Evolutionary conservation across 2,113 vertebrate genomes (phyloP), one percentile per base, ranked within the genome.

Genomic region (Artemisiospiza belli): DNA sequence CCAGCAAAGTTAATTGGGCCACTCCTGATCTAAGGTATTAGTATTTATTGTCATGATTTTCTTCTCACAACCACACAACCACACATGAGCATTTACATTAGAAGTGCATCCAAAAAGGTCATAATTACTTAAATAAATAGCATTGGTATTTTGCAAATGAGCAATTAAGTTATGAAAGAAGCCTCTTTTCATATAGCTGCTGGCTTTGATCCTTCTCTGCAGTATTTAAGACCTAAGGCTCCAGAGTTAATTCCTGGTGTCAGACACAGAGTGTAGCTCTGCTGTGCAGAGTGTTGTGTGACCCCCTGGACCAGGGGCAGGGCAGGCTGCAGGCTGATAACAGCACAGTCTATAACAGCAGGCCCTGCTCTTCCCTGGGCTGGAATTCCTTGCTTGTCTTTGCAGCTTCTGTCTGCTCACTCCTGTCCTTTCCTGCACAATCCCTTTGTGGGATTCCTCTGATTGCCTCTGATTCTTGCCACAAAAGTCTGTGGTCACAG

Each of bases 381-480:
- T 62, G 39, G 25, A 62, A 28, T n/a, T 80, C 31, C 33, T 39
- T 30, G 6, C 24, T 51, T 57, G 47, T 44, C 64, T 80, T 66
- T 11, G 5, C 59, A 82, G 51, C 37, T 31, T 70, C 31, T 46
- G 37, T 58, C 55, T 0, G 0, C n/a, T 83, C 0, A 0, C 35
- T 88, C 25, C 23, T 0, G 0, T 59, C 51, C 41, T 70, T 77
- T 57, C 57, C 58, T 0, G 0, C 35, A 44, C 47, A 11, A 4
- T 67, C 51, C 43, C 73, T 63, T 73, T 28, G 44, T 39, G 37
- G 37, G 37, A 39, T 39, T 39, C 16, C 31, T n/a, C 43, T 77
- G 57, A 3, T 84, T 86, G 87, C 80, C 20, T 72, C 61, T 64
- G 51, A 18, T 58, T 92, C 47, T 28, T 92, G 54, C 39, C 44